These are phyloP conservation scores for Pseudorhiza aurosa DNA, from an alignment of 30 jellyfish, hydroid and myxozoan genomes.

Conservation along the genomic window DNA sequence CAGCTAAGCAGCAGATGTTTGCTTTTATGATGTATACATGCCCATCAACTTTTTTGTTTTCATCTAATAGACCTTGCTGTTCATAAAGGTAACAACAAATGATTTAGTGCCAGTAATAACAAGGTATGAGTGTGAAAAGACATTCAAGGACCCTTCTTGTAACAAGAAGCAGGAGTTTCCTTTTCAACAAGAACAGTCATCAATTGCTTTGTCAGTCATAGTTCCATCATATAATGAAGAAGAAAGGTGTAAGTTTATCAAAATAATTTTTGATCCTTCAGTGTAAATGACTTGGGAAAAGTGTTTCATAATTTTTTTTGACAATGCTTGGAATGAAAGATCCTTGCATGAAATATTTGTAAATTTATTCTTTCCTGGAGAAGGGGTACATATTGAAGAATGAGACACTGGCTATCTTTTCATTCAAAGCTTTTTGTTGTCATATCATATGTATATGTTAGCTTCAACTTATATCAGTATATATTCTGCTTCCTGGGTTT, in stretches of 20 bases:
- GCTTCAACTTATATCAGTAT: no score
- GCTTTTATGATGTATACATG: no score
- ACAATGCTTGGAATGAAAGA: no score
- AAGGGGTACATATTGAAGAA: neutral
- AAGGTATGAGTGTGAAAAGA: slow-evolving; percentile 69
- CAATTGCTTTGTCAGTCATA: slow-evolving; percentile 74
- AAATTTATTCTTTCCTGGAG: neutral
- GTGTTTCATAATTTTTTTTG: no score
- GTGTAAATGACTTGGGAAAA: neutral
- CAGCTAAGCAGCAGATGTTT: no score
- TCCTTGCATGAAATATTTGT: neutral
- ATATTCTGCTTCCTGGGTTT: no score
- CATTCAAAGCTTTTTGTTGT: no score
- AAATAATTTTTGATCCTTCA: neutral
- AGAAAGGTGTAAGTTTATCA: slow-evolving; percentile 68
- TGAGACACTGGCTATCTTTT: no score
- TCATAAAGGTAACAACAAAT: slow-evolving; percentile 45
- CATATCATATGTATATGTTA: no score
- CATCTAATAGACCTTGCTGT: slow-evolving; percentile 5
- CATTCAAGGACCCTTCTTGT: slow-evolving; percentile 56
- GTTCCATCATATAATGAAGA: slow-evolving; percentile 95
- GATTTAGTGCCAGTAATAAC: slow-evolving; percentile 60
- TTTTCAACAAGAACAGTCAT: slow-evolving; percentile 45
- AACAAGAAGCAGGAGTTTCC: slow-evolving; percentile 70
- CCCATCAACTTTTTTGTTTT: no score